Evolutionary conservation across 2,888 invertebrate species (phyloP), one percentile per base, ranked within the genome.

Genomic region (Trimorus sp.): DNA sequence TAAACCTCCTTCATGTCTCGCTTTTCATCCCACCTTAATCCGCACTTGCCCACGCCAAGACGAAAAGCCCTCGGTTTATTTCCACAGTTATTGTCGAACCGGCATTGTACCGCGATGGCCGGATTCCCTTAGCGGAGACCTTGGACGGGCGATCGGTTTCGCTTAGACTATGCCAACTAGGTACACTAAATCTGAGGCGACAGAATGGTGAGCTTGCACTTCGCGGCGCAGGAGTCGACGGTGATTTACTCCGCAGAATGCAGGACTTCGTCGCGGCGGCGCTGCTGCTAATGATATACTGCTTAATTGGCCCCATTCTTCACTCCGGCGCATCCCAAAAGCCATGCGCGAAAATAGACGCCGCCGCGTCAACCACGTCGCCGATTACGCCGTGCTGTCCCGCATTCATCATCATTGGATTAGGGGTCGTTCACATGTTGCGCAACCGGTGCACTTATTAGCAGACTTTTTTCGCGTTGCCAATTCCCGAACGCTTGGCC

Each of bases 281-380:
- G 86, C 86, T 86, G 85, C 83, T 84, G 86, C 89, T 89, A 90
- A 90, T 90, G 89, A 89, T 89, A 89, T 88, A 89, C 88, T 85
- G 88, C 89, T 89, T 90, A 91, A 91, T 90, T 90, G 89, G 90
- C 89, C 88, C 84, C 89, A 88, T 90, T 90, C 88, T 88, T 89
- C 90, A 89, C 89, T 86, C 86, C 84, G 83, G 81, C 74, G 83
- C 83, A 83, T 70, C 81, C 79, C 84, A 77, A 83, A 85, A 85
- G 83, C 82, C 80, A 85, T 59, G 77, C 75, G 81, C 86, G 73
- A 87, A 88, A 89, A 89, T 89, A 89, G 88, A 88, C 80, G 79
- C 84, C 82, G 82, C 59, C 79, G 65, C 71, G 59, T 83, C 80
- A 74, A 58, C 74, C 62, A 71, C 73, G 76, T 68, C 66, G 75